phyloP scores from a whole-genome alignment of 2,888 invertebrate species.

The Tiliacea citrago region DNA sequence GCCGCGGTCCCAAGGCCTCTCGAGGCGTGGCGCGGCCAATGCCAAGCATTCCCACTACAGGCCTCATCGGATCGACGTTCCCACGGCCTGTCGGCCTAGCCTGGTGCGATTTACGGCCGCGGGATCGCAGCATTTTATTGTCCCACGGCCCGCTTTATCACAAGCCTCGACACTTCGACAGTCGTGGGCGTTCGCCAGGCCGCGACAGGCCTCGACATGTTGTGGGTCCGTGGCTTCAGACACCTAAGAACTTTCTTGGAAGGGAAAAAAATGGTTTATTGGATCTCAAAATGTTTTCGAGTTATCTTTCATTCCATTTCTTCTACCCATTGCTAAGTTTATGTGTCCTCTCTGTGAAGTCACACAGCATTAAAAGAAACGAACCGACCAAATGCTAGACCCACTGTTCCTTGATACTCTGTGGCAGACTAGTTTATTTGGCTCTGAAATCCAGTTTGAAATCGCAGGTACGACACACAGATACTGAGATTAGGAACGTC shows the following conservation, averaged over 20 bases:
- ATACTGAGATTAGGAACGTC: constrained; percentile 40
- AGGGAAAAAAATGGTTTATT: background rate
- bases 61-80: too few species aligned
- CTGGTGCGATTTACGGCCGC: too few species aligned
- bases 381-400: background rate
- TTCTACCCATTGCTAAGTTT: background rate
- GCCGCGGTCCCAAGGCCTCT: too few species aligned
- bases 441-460: constrained; percentile 22
- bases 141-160: too few species aligned
- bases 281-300: background rate
- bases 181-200: too few species aligned
- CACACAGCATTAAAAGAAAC: background rate
- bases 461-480: constrained; percentile 23
- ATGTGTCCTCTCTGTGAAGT: background rate
- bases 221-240: too few species aligned
- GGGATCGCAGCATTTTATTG: too few species aligned
- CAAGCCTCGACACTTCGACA: too few species aligned
- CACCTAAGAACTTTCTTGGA: background rate
- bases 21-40: too few species aligned
- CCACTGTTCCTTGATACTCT: constrained; percentile 36
- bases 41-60: too few species aligned
- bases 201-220: too few species aligned
- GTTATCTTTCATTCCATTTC: background rate
- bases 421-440: constrained; percentile 26
- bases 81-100: too few species aligned